Evolutionary conservation across 2,888 invertebrate genomes (phyloP), one percentile per base, ranked within the genome.

Genomic region (Ectobius pallidus): DNA sequence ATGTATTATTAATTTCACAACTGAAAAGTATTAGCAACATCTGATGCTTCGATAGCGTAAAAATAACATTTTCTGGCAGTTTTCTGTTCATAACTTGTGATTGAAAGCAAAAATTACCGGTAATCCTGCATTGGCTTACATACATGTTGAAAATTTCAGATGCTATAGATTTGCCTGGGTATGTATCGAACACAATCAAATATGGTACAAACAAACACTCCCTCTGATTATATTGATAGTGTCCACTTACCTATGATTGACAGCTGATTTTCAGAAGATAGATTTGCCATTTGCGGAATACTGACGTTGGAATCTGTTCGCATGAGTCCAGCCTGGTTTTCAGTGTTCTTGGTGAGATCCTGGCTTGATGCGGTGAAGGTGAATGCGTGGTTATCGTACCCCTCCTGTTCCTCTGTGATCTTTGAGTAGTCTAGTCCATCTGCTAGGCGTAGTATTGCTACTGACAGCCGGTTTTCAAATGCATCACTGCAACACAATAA

Each of bases 381-480:
- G 32, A 65, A 67, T 4, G 42, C 55, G 32, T 58, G 46, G 70
- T 69, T 72, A 32, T 44, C 70, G 22, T 70, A 42, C n/a, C 67
- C 67, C 16, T 75, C 76, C 6, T 68, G 70, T 42, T 82, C 82
- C 2, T 72, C 74, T 61, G 77, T 78, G 44, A 71, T 81, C 77
- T 84, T 84, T 6, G 90, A 88, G 82, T 90, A 94, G 85, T 97
- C 96, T 70, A 98, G 85, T 0, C 98, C 98, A 77, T 92, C 92
- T 0, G 90, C 86, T 32, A 97, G 87, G 27, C 97, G 90, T 7
- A 99, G 84, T 76, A 99, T 94, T 0, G 94, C 93, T 3, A 99
- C 94, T 0, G 97, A 93, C 79, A 96, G 87, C 63, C 96, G 92
- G 80, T 93, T 91, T 79, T 98, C 97, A 83, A 99, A 97, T 0